Conservation (phyloP, 2,113 vertebrate genomes). For the Gopherus flavomarginatus region DNA sequence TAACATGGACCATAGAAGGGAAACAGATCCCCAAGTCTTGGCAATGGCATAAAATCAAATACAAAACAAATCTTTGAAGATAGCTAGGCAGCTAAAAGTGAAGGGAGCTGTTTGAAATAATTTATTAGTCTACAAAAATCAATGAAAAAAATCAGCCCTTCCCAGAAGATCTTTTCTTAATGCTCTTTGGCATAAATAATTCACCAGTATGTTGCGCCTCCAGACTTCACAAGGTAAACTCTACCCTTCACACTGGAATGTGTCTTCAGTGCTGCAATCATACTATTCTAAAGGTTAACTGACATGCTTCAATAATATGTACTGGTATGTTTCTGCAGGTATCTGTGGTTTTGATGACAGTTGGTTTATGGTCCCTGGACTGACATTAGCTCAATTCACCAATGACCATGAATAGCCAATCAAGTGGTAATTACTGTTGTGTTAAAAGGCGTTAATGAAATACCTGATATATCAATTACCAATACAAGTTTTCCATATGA, state of each 20-base stretch:
- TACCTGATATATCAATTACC: background rate
- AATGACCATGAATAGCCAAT: background rate
- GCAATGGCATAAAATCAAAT: background rate
- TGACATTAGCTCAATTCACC: background rate
- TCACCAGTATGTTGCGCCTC: background rate
- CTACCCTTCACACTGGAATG: background rate
- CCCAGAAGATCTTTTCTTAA: slow-evolving; percentile 41
- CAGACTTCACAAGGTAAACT: background rate
- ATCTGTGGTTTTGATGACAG: background rate
- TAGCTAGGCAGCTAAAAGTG: background rate
- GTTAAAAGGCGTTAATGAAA: background rate
- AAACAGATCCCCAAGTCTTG: background rate
- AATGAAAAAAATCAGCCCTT: background rate
- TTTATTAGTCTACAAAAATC: background rate
- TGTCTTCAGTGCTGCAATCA: background rate
- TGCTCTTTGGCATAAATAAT: slow-evolving; percentile 38
- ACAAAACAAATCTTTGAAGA: background rate
- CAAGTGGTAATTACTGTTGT: background rate
- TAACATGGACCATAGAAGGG: fast-evolving
- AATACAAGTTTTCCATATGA: background rate
- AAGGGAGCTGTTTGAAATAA: background rate
- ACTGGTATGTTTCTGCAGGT: background rate
- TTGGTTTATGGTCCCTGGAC: background rate
- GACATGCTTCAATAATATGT: background rate
- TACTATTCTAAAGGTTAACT: background rate